Evolutionary conservation across 2,888 invertebrate species (phyloP), one percentile per base, ranked within the genome.

Genomic region (Craniophora ligustri): DNA sequence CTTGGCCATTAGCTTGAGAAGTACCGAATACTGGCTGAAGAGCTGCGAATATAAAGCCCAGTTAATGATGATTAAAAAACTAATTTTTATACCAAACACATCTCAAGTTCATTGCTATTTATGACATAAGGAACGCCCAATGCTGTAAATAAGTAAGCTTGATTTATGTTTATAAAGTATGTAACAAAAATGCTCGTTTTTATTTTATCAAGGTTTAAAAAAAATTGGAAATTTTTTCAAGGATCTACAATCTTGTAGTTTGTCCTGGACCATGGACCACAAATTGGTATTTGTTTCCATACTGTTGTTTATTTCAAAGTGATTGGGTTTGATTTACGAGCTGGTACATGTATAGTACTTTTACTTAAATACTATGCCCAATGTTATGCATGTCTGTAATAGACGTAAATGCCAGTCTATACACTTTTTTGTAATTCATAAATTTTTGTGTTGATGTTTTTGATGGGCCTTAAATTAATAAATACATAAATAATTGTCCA

Each of bases 31-130:
- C 16, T 16, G 18, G 10, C 34, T 41, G 35, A 18, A 31, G 34
- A 34, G 16, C 39, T 14, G 5, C 28, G 46, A 60, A 40, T 41
- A 26, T 56, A 55, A 59, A 48, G 40, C 44, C 16, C 57, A 53
- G 53, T 59, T 72, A 67, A 66, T 68, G 66, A 66, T 73, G 72
- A 76, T 74, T 73, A 74, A 75, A 73, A 75, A 76, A 76, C 64
- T 76, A 75, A 64, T 38, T 56, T 63, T 62, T 59, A 70, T 58
- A 45, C 31, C 21, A 18, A 44, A 51, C 39, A 49, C 46, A 54
- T 71, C 51, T 41, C 54, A 38, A 41, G 36, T 28, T 34, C 50
- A 48, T 59, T 59, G 42, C 46, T 65, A 58, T 65, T 68, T 68
- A 68, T 65, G 47, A 45, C 40, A 35, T 39, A 34, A 50, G 5